Evolutionary conservation across 2,888 invertebrate genomes (phyloP), one percentile per base, ranked within the genome.

Genomic region (Muschampia plurimacula): DNA sequence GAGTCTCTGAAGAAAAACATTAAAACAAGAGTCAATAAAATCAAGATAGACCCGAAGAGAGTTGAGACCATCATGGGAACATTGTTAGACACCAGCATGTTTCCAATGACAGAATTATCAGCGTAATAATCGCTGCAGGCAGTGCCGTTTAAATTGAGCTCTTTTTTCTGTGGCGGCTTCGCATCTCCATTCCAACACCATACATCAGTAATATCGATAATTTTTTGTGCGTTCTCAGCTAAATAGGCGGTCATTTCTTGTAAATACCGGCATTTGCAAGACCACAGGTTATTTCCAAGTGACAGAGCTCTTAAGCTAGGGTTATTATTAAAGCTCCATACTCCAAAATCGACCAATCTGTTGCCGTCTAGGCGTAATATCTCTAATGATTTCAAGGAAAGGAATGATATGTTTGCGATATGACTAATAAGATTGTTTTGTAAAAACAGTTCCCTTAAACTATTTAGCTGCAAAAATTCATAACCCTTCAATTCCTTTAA

Each of bases 191-290:
- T 97, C 92, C 97, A 96, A 89, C 98, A 98, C 96, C 96, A 97
- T 81, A 98, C 96, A 82, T 97, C 97, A 77, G 95, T 95, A 78
- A 96, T 95, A 87, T 98, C 98, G 75, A 97, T 95, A 78, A 98
- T 96, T 90, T 97, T 97, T 87, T 96, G 96, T 75, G 96, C 96
- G 87, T 97, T 97, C 86, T 97, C 97, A 49, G 96, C 96, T 75
- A 98, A 96, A 96, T 97, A 98, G 78, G 96, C 95, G 74, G 97
- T 97, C 80, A 98, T 94, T 83, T 97, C 97, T 88, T 97, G 97
- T 82, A 98, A 95, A 91, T 97, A 98, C 86, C 97, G 97, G 91
- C 98, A 98, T 80, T 97, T 96, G 86, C 98, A 98, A 59, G 97
- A 97, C 98, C 98, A 98, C 75, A 96, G 96, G 89, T 98, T 98